Conservation (phyloP, 2,113 vertebrate genomes). For the Orientallactaga bullata region DNA sequence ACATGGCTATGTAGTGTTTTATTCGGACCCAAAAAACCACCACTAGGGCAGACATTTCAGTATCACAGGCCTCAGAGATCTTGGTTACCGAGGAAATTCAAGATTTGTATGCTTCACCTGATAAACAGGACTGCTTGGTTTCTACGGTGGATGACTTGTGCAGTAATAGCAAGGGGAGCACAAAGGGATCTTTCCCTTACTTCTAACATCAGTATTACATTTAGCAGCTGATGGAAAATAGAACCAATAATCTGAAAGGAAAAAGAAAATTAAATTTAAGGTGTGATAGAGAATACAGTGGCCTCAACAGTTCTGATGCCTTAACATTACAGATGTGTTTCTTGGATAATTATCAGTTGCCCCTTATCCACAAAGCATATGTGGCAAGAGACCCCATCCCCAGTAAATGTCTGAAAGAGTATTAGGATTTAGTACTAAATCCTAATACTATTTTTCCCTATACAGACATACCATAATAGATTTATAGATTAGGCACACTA, state of each 20-base stretch:
- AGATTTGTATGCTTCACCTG: constrained; percentile 86
- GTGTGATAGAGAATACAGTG: background rate
- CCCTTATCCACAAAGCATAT: background rate
- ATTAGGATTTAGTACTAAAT: background rate
- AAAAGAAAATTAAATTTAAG: constrained; percentile 74
- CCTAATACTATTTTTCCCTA: background rate
- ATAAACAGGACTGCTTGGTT: constrained; percentile 92
- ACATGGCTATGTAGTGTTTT: background rate
- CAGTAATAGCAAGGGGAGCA: constrained; percentile 80
- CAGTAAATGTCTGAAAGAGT: background rate
- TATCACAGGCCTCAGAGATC: background rate
- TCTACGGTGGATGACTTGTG: constrained; percentile 84
- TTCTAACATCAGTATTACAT: constrained; percentile 92
- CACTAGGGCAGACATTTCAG: background rate
- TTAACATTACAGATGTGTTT: background rate
- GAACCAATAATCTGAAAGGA: constrained; percentile 85
- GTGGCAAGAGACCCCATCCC: background rate
- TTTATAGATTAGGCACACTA: background rate
- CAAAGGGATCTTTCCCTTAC: constrained; percentile 73
- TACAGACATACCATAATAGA: background rate
- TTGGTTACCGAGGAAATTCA: background rate
- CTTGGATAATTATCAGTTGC: background rate
- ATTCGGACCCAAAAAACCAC: background rate
- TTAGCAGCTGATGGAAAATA: constrained; percentile 91
- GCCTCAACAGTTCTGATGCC: background rate